A percentile compares a stretch with the other conserved stretches of the same genome.
Evolutionary conservation across 2,797 vertebrate genomes (phyloP).

Genomic region (Remorina albescens): DNA sequence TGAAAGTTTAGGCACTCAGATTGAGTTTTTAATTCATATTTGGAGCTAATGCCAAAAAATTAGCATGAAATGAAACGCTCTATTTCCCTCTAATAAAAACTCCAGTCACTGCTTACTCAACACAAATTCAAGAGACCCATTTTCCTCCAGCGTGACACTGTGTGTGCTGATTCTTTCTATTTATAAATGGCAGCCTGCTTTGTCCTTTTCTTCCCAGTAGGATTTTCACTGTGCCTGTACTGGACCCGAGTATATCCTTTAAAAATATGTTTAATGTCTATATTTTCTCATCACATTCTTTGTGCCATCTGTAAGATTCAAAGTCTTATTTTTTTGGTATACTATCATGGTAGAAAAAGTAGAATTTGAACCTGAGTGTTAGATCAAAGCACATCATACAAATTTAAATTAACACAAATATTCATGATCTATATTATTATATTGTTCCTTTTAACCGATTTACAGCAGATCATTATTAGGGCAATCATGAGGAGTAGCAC

Average conservation of each 20-base stretch:
- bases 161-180: constrained; percentile 72
- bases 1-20: constrained; percentile 35
- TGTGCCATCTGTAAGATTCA: background rate
- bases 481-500: background rate
- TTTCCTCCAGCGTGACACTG: constrained; percentile 73
- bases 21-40: constrained; percentile 66
- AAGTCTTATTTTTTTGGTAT: background rate
- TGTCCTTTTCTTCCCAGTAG: constrained; percentile 49
- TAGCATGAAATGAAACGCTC: constrained; percentile 75
- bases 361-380: constrained; percentile 4
- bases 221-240: constrained; percentile 56
- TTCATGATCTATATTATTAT: background rate
- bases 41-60: constrained; percentile 70
- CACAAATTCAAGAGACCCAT: constrained; percentile 70
- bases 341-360: too few species aligned
- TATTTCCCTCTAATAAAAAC: constrained; percentile 70
- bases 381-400: background rate
- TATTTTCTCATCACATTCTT: constrained; percentile 22
- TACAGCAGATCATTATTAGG: background rate
- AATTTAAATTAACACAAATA: background rate
- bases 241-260: constrained; percentile 40
- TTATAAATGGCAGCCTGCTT: constrained; percentile 69
- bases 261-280: constrained; percentile 15
- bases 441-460: background rate
- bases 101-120: constrained; percentile 72